phyloP scores from a whole-genome alignment of 2,888 invertebrate genomes.

The Coenonympha arcania region DNA sequence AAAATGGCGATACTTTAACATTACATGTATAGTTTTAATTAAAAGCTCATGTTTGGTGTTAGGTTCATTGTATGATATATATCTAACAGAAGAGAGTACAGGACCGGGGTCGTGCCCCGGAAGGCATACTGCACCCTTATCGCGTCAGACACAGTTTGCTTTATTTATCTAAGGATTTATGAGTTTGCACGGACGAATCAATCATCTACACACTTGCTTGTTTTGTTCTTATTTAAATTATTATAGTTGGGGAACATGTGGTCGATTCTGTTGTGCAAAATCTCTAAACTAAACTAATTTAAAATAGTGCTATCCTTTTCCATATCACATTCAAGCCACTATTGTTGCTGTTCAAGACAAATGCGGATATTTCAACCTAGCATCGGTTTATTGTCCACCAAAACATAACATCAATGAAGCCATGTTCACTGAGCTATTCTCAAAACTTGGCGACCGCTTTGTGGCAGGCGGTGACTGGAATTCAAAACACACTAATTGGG shows the following conservation, averaged over 20 bases:
- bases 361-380: too few species aligned
- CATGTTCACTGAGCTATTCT: too few species aligned
- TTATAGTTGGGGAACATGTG: background rate
- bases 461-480: too few species aligned
- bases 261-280: background rate
- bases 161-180: conserved; percentile 52
- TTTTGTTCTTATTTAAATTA: conserved; percentile 14
- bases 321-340: too few species aligned
- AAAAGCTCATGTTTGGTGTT: conserved; percentile 17
- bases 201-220: conserved; percentile 36
- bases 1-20: background rate
- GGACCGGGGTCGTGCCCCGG: conserved; percentile 66
- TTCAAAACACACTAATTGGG: too few species aligned
- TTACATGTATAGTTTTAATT: too few species aligned
- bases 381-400: too few species aligned
- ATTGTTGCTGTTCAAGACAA: too few species aligned
- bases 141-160: conserved; percentile 58
- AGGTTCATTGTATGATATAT: conserved; percentile 50
- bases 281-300: too few species aligned
- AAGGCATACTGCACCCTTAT: conserved; percentile 67
- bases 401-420: too few species aligned
- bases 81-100: conserved; percentile 37
- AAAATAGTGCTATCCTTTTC: too few species aligned
- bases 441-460: too few species aligned
- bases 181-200: conserved; percentile 51